These are phyloP conservation scores for Vidua macroura DNA, from an alignment of 2,113 vertebrate species.

Conservation along the genomic window DNA sequence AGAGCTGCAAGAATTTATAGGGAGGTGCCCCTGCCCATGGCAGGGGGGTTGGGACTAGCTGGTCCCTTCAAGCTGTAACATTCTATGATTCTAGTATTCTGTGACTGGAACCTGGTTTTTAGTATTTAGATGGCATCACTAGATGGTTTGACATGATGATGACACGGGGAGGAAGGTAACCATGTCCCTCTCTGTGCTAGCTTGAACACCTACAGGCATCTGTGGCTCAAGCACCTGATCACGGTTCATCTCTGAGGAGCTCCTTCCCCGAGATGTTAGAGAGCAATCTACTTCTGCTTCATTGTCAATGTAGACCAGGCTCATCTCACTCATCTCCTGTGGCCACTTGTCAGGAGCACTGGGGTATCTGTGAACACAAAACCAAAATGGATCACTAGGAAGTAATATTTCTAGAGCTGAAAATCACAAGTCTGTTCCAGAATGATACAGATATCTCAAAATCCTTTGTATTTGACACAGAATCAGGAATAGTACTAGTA, in stretches of 20 bases:
- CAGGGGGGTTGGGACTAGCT: fast-evolving
- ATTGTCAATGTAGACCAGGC: background rate
- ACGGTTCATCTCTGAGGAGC: background rate
- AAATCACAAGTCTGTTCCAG: background rate
- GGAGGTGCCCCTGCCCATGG: background rate
- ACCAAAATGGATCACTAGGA: background rate
- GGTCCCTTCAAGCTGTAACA: background rate
- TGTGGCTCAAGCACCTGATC: background rate
- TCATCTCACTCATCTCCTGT: background rate
- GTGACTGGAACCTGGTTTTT: background rate
- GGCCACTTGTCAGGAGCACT: background rate
- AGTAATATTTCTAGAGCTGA: background rate
- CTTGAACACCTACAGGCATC: background rate
- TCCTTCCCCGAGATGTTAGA: background rate
- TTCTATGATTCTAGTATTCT: background rate
- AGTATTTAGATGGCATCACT: background rate
- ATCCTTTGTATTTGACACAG: background rate
- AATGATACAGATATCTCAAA: background rate
- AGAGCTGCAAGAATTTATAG: background rate
- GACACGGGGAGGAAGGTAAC: background rate
- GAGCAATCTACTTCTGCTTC: background rate
- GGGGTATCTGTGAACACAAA: background rate
- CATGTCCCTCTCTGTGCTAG: background rate
- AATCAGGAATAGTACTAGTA: background rate
- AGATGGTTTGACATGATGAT: background rate